Evolutionary conservation across 2,888 invertebrate species (phyloP).

Genomic region (Drosophila mimica): DNA sequence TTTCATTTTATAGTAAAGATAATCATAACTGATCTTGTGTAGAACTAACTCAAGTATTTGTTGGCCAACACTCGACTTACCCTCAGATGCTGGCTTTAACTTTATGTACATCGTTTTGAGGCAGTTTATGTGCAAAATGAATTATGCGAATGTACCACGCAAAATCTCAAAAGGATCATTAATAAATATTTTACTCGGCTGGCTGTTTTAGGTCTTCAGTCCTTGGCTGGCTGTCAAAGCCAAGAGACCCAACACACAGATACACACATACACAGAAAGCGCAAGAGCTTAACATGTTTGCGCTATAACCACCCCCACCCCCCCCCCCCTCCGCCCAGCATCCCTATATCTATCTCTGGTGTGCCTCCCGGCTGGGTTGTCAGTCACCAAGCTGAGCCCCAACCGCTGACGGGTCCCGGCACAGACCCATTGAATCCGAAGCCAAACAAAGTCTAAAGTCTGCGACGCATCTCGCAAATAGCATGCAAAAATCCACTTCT

Average conservation of each 20-base stretch:
- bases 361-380: slow-evolving; percentile 53
- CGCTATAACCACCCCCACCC: slow-evolving; percentile 4
- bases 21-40: background rate
- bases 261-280: slow-evolving; percentile 29
- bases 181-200: slow-evolving; percentile 75
- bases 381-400: slow-evolving; percentile 61
- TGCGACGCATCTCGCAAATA: slow-evolving; percentile 64
- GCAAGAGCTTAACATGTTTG: slow-evolving; percentile 66
- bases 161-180: slow-evolving; percentile 84
- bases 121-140: slow-evolving; percentile 82
- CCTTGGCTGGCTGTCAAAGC: slow-evolving; percentile 51
- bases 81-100: background rate
- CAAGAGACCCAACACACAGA: slow-evolving; percentile 42
- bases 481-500: slow-evolving; percentile 78
- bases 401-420: slow-evolving; percentile 31
- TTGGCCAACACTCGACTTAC: background rate
- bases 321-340: background rate
- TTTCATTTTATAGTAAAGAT: slow-evolving; percentile 2
- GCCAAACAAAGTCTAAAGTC: slow-evolving; percentile 56
- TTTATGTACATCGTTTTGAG: slow-evolving; percentile 8
- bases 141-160: slow-evolving; percentile 83
- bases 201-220: slow-evolving; percentile 39
- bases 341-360: slow-evolving; percentile 4
- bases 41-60: slow-evolving; percentile 18
- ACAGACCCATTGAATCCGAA: slow-evolving; percentile 30